These are phyloP conservation scores for Branchinecta sandiegonensis DNA, from an alignment of 2,888 invertebrate genomes.

Conservation along the genomic window DNA sequence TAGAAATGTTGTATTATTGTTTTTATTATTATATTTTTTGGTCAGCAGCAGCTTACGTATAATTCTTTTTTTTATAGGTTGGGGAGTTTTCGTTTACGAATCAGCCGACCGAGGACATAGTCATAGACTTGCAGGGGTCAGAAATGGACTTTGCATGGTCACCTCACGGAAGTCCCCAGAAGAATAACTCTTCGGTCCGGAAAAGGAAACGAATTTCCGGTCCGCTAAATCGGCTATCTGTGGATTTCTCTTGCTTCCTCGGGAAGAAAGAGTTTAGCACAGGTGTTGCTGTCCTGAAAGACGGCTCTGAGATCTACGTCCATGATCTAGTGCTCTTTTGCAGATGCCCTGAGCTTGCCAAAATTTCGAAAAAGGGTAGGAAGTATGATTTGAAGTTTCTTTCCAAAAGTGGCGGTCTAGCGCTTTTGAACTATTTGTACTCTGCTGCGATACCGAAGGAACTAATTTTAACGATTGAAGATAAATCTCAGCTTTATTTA, in stretches of 20 bases:
- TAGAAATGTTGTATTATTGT: no score
- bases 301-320: background rate
- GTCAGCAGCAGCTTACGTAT: no score
- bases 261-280: conserved; percentile 6
- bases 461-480: background rate
- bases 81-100: no score
- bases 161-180: no score
- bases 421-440: background rate
- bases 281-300: background rate
- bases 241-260: background rate
- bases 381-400: conserved; percentile 11
- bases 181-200: no score
- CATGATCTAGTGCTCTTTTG: background rate
- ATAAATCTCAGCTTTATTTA: background rate
- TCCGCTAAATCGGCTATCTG: background rate
- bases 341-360: background rate
- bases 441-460: background rate
- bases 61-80: no score
- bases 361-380: background rate
- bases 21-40: no score
- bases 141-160: no score
- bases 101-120: no score
- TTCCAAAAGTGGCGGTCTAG: background rate
- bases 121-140: no score
- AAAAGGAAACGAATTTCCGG: background rate